Base-by-base conservation (phyloP, 2,113 vertebrate genomes). In the Perca fluviatilis region DNA sequence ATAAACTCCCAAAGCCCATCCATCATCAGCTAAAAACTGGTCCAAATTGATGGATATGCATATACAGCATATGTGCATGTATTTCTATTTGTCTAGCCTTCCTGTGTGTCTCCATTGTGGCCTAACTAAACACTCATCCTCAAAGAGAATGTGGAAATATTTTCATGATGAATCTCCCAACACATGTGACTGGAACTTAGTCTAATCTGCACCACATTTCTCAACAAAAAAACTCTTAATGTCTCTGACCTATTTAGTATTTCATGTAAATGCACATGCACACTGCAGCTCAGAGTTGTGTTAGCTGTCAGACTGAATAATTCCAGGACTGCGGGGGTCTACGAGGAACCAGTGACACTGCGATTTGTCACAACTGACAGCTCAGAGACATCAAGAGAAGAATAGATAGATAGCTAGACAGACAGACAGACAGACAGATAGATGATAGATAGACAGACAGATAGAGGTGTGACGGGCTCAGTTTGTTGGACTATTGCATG, bases 1-100 rank as follows among this genome's bases (percentile, higher is more conserved):
- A 74, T 81, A 76, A 77, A 70, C 14, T 58, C 50, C 62, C 69
- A 46, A 46, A 77, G 72, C 8, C 23, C 80, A 66, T 72, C 23
- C n/a, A 43, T 65, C 51, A 68, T 36, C 6, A 3, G 9, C n/a
- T 8, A 15, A 56, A 74, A 50, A 54, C 16, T 43, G 30, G 12
- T 11, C 21, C 40, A 47, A 8, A 36, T 27, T 54, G 25, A 54
- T 75, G 50, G 65, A 18, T 12, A 19, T 73, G 49, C 14, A 25
- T 21, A 46, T 58, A 23, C 43, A 30, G 50, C 16, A 19, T 40
- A 14, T 23, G 53, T 57, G 21, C n/a, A 27, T n/a, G n/a, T 21
- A 65, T 77, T 30, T 76, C 10, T 53, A 33, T 61, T 21, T 54
- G 25, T n/a, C 21, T 11, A 10, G n/a, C 4, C 4, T 14, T 1